Base-by-base conservation (phyloP, 2,888 invertebrate genomes). In the Hipparchia sbordonii region DNA sequence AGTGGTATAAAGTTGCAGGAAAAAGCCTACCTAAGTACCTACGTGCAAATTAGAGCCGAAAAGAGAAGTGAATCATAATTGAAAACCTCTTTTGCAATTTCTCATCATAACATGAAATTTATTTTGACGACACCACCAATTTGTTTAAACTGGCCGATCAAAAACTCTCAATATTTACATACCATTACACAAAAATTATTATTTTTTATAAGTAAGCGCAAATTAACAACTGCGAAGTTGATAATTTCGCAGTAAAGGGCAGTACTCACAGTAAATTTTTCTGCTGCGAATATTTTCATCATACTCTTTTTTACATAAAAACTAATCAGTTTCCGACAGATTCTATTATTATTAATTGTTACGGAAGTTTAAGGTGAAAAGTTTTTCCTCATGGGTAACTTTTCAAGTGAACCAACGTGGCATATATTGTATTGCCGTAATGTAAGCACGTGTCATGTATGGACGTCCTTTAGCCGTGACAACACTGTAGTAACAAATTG, bases 141-240 rank as follows among this genome's bases (percentile, higher is more conserved):
- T 54, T 5, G 12, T 52, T 12, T 52, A 12, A 52, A 4, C 12
- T 52, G 10, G 5, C 23, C 9, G 23, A 39, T 60, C 12, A 6
- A 39, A 60, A 60, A 60, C 10, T 57, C 13, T 57, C 23, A 57
- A 57, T 57, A 8, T 23, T 57, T 57, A 57, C 23, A 23, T 57
- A 57, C 23, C 23, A 56, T 56, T 56, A 56, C 56, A 6, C 7
- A 52, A 23, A 23, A 57, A 48, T 57, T 57, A 57, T 23, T n/a
- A 23, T 57, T 57, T 57, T 52, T 57, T 57, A 23, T 57, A 57
- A 57, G 57, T 23, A 23, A 57, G 57, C 57, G 57, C 13, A 57
- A 57, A 57, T 57, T 57, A 23, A 57, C 57, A 57, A 57, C 57
- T 57, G 57, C 57, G 57, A 57, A 57, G 57, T 61, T 45, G 39